These are phyloP conservation scores for Sialia sialis DNA, from an alignment of 2,113 vertebrate species.

Conservation along the genomic window DNA sequence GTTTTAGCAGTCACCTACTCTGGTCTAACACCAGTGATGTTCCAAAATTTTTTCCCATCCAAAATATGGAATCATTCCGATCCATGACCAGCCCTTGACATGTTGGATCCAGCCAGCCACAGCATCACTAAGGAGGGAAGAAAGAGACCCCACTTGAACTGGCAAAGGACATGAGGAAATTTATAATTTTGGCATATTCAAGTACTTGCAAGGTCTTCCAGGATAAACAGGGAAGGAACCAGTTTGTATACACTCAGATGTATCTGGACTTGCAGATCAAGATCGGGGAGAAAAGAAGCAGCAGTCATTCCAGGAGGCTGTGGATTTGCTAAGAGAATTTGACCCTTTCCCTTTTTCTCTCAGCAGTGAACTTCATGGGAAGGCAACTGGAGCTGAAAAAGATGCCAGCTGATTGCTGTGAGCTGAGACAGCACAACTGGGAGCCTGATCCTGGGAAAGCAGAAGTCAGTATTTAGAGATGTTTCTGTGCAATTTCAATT, in stretches of 20 bases:
- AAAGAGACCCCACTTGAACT: background rate
- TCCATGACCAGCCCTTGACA: background rate
- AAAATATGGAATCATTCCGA: background rate
- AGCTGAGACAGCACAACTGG: background rate
- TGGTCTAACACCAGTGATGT: background rate
- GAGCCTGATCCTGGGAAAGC: background rate
- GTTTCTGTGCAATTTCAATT: background rate
- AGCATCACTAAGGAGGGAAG: background rate
- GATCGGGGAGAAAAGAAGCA: background rate
- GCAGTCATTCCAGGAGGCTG: background rate
- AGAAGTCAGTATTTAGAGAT: background rate
- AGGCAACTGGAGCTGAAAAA: background rate
- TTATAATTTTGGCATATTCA: background rate
- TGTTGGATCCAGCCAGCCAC: background rate
- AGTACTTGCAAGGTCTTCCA: background rate
- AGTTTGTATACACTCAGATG: background rate
- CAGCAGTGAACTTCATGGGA: background rate
- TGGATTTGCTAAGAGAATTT: background rate
- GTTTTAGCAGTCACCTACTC: background rate
- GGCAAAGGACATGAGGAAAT: background rate
- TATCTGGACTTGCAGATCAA: background rate
- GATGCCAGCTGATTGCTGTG: background rate
- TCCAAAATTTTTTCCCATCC: background rate
- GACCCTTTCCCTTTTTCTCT: background rate
- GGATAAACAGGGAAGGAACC: background rate